Evolutionary conservation across 37 sponge, comb jelly and placozoan species (phyloP).

Genomic region (Oscarella lobularis): DNA sequence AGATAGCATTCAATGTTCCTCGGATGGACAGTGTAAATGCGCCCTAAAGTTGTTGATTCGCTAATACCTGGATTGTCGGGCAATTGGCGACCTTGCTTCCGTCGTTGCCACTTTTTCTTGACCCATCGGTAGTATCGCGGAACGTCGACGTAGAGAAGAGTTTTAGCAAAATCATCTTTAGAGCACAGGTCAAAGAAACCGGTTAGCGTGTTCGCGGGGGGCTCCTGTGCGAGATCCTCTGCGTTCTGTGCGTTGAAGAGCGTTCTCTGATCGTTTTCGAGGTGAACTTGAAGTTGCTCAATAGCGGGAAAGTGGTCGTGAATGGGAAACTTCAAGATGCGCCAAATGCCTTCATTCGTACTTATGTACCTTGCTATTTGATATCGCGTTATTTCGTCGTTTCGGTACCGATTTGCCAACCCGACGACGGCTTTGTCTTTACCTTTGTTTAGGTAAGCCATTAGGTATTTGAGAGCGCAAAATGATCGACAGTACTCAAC

Average conservation of each 20-base stretch:
- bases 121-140: constrained; percentile 19
- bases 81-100: constrained; percentile 20
- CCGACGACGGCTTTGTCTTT: constrained; percentile 12
- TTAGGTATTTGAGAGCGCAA: constrained; percentile 30
- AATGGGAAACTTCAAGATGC: constrained; percentile 23
- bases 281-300: no score
- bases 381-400: constrained; percentile 22
- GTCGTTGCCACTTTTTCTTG: constrained; percentile 16
- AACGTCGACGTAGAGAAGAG: constrained; percentile 14
- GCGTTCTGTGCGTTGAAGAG: constrained; percentile 21
- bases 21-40: constrained; percentile 20
- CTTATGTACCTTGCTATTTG: constrained; percentile 15
- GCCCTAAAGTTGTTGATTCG: constrained; percentile 12
- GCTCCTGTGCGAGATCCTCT: not conserved
- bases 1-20: constrained; percentile 22
- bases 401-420: no score
- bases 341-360: constrained; percentile 21
- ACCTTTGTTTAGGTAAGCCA: constrained; percentile 34
- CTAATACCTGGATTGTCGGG: constrained; percentile 3
- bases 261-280: no score
- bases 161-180: constrained; percentile 23
- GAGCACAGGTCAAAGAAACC: constrained; percentile 16
- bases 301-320: constrained; percentile 17
- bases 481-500: constrained; percentile 23
- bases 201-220: constrained; percentile 16